A percentile compares a stretch with the other conserved stretches of the same genome.
Evolutionary conservation across 2,797 vertebrate species (phyloP).

Genomic region (Pseudochromis fuscus): DNA sequence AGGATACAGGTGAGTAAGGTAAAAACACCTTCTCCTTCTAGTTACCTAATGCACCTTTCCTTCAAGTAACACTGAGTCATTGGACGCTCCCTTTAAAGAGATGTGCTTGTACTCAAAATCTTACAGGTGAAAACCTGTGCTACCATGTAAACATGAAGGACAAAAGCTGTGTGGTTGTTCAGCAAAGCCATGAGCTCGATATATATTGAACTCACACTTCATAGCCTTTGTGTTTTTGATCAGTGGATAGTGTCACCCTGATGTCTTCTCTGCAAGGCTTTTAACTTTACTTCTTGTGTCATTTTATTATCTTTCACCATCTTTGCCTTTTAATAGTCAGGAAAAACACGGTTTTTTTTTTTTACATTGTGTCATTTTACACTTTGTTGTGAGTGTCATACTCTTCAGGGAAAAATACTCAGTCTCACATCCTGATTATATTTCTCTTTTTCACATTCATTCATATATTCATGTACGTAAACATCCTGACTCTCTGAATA

Average conservation of each 20-base stretch:
- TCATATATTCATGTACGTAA: not conserved
- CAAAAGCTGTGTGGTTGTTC: not conserved
- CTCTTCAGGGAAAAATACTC: too few relatives aligned
- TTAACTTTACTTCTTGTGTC: not conserved
- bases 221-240: not conserved
- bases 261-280: not conserved
- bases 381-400: too few relatives aligned
- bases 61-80: not conserved
- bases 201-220: not conserved
- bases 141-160: not conserved
- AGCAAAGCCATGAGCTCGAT: not conserved
- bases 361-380: not conserved
- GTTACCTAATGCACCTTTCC: not conserved
- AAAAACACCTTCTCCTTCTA: not conserved
- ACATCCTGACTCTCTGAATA: too few relatives aligned
- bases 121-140: not conserved
- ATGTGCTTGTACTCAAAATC: not conserved
- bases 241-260: not conserved
- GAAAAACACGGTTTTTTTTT: not conserved
- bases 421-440: not conserved
- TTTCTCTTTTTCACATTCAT: too few relatives aligned
- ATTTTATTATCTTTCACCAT: not conserved
- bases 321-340: not conserved
- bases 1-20: not conserved
- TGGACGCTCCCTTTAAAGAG: not conserved